Conservation (phyloP, 2,113 vertebrate species). For the Syrmaticus mikado region DNA sequence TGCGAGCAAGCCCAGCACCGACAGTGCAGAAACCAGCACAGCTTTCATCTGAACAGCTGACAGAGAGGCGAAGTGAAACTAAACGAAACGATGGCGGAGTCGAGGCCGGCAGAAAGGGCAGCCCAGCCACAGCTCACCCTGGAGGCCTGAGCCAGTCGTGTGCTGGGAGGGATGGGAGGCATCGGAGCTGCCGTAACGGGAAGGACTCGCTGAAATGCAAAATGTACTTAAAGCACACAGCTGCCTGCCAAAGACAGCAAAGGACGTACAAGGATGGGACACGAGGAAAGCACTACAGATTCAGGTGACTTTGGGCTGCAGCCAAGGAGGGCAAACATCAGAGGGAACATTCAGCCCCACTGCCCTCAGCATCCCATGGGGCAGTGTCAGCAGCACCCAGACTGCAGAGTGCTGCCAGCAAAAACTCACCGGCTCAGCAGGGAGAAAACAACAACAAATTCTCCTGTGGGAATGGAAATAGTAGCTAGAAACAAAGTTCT, state of each 20-base stretch:
- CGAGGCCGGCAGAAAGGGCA: background rate
- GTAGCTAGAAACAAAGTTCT: background rate
- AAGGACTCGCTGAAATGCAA: background rate
- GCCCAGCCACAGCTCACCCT: background rate
- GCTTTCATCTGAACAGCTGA: background rate
- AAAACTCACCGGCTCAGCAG: background rate
- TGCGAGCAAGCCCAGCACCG: background rate
- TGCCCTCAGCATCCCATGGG: rapidly evolving
- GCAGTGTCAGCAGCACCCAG: background rate
- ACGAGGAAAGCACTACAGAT: rapidly evolving
- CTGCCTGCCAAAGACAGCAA: background rate
- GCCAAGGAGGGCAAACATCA: background rate
- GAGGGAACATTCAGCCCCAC: rapidly evolving
- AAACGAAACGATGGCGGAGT: background rate
- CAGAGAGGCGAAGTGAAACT: background rate
- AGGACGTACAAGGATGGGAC: background rate
- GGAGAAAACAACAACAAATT: background rate
- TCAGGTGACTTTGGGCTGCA: rapidly evolving
- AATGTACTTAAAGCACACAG: rapidly evolving
- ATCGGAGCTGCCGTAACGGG: rapidly evolving
- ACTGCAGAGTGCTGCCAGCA: rapidly evolving
- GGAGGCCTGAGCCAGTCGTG: rapidly evolving
- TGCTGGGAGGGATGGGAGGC: background rate
- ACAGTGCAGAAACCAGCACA: background rate
- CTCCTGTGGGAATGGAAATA: rapidly evolving